Base-by-base conservation (phyloP, 2,888 invertebrate species). In the Tetramorium bicarinatum region DNA sequence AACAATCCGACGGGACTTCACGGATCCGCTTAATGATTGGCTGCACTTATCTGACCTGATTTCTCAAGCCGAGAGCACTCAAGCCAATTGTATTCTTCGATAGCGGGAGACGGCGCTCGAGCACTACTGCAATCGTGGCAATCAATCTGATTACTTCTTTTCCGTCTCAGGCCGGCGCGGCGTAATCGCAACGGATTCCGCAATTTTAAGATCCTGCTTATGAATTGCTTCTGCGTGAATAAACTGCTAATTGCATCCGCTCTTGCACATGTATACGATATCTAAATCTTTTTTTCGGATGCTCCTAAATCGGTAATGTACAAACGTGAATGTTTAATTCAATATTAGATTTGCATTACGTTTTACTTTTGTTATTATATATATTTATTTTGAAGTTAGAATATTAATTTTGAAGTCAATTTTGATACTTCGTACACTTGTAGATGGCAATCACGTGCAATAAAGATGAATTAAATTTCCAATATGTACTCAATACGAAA, bases 81-180 rank as follows among this genome's bases (percentile, higher is more conserved):
- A 38, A 61, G n/a, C 54, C 74, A 75, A 81, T 77, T 61, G 62
- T 72, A 66, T 76, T 84, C 75, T 25, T 47, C 82, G 66, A 72
- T 52, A 77, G 80, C 52, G 18, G 59, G 44, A 56, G 67, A 85
- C 47, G 67, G 81, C 41, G 56, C 64, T 56, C 59, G 47, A 81
- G 71, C 34, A 25, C 34, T n/a, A 18, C 75, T 61, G 66, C 81
- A 83, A 87, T 88, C 85, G 72, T 41, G 18, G 75, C 88, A 86
- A 89, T 88, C 88, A 84, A 88, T 88, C 88, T 74, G 85, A 87
- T 85, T 85, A 84, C 67, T 74, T 67, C 67, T 82, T 80, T 52
- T 25, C 29, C 62, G 77, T 76, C 29, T 34, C 83, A 47, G 79
- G 80, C 85, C 85, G 62, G 80, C 81, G 83, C 85, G 62, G 80